These are phyloP conservation scores for Lamellibrachia columna DNA, from an alignment of 2,888 invertebrate species.

Conservation along the genomic window DNA sequence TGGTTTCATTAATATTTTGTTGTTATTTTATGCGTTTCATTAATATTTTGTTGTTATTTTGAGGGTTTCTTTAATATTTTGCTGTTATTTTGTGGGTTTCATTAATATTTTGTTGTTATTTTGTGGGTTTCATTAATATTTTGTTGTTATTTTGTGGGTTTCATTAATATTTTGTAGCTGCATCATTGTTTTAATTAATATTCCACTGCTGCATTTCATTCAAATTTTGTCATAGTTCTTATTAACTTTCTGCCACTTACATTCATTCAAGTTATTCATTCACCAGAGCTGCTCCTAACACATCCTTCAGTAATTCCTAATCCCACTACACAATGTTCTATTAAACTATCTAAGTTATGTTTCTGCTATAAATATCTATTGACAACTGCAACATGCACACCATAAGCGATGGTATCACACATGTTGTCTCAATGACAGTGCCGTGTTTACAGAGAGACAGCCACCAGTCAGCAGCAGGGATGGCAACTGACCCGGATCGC, in stretches of 20 bases:
- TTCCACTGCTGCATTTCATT: background rate
- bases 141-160: background rate
- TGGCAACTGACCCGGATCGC: slow-evolving; percentile 5
- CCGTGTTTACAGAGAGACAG: background rate
- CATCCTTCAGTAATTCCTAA: background rate
- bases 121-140: background rate
- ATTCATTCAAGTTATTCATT: background rate
- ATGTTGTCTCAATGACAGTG: background rate
- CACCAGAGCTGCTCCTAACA: background rate
- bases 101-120: background rate
- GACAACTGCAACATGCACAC: background rate
- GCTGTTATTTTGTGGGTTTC: background rate
- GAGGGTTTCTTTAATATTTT: background rate
- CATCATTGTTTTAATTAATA: background rate
- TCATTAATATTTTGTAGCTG: background rate
- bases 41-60: background rate
- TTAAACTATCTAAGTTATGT: background rate
- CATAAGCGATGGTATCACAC: background rate
- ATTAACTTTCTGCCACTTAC: background rate
- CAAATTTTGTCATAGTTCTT: background rate
- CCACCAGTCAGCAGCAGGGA: background rate
- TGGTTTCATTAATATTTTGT: background rate
- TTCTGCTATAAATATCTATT: background rate
- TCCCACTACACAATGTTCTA: background rate
- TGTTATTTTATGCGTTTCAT: background rate